A percentile compares a stretch with the other conserved stretches of the same genome.
phyloP scores from a whole-genome alignment of 2,797 vertebrate species.

The Etheostoma nigrum region DNA sequence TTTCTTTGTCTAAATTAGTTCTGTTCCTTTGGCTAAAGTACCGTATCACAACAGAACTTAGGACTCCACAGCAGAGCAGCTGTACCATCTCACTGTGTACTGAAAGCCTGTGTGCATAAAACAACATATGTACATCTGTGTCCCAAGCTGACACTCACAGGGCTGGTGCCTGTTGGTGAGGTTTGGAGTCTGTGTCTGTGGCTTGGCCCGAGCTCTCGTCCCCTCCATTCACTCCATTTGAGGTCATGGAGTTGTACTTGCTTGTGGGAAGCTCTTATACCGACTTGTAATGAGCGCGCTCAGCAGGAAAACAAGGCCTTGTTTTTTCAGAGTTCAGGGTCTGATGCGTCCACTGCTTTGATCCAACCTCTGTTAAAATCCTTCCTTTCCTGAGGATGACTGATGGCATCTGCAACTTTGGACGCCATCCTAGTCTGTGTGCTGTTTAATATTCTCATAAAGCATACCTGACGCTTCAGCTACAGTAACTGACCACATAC shows the following conservation, averaged over 20 bases:
- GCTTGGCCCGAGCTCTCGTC: constrained; percentile 71
- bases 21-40: constrained; percentile 7
- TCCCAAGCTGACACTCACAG: constrained; percentile 69
- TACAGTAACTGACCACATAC: not conserved
- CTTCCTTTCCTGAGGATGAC: constrained; percentile 17
- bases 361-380: constrained; percentile 36
- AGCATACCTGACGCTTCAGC: not conserved
- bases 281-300: constrained; percentile 71
- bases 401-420: constrained; percentile 18
- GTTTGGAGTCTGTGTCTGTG: constrained; percentile 72
- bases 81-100: constrained; percentile 13
- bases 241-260: constrained; percentile 78
- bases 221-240: constrained; percentile 72
- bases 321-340: constrained; percentile 74
- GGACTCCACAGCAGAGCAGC: constrained; percentile 37
- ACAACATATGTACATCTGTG: constrained; percentile 61
- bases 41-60: not conserved
- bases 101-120: constrained; percentile 26
- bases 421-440: not conserved
- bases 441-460: not conserved
- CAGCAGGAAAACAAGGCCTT: constrained; percentile 73
- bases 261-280: constrained; percentile 72
- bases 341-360: constrained; percentile 40
- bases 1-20: constrained; percentile 14
- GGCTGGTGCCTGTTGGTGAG: constrained; percentile 72